Percentiles rank a stretch among this genome's conserved stretches.
Conservation (phyloP, 2,888 invertebrate genomes). For the Steinernema carpocapsae region DNA sequence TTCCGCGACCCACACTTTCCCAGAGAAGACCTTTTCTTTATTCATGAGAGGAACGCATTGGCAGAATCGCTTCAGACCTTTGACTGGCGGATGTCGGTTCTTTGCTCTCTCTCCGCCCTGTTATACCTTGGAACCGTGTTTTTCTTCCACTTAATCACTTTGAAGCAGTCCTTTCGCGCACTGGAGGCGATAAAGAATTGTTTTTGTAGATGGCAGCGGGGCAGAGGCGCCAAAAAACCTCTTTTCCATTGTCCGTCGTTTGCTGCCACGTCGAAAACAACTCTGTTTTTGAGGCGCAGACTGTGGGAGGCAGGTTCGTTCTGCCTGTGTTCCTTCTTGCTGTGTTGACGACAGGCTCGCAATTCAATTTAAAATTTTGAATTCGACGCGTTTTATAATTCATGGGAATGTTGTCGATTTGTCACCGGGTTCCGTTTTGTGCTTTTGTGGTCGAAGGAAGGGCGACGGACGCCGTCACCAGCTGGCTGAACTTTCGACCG, state of each 20-base stretch:
- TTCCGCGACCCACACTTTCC: constrained; percentile 3
- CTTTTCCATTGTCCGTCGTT: constrained; percentile 13
- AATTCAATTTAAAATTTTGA: constrained; percentile 3
- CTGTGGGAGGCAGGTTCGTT: not conserved
- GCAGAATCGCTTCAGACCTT: not conserved
- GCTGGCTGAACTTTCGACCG: no score
- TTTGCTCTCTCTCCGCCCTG: constrained; percentile 7
- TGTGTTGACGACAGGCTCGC: not conserved
- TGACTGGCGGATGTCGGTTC: not conserved
- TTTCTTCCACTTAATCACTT: not conserved
- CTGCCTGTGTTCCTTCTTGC: no score
- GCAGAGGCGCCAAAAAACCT: constrained; percentile 21
- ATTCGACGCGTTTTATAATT: not conserved
- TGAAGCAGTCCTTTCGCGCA: not conserved
- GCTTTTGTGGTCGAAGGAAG: not conserved
- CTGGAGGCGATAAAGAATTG: not conserved
- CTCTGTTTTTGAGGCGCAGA: not conserved
- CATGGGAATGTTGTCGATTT: not conserved
- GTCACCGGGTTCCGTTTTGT: not conserved
- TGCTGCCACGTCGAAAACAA: constrained; percentile 2
- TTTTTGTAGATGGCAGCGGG: not conserved
- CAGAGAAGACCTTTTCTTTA: not conserved
- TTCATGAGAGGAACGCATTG: not conserved
- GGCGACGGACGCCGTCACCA: no score
- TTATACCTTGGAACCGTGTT: not conserved